Evolutionary conservation across 1,140 invertebrate genomes (phyloP).

Genomic region (Dolichoris vasculosae): DNA sequence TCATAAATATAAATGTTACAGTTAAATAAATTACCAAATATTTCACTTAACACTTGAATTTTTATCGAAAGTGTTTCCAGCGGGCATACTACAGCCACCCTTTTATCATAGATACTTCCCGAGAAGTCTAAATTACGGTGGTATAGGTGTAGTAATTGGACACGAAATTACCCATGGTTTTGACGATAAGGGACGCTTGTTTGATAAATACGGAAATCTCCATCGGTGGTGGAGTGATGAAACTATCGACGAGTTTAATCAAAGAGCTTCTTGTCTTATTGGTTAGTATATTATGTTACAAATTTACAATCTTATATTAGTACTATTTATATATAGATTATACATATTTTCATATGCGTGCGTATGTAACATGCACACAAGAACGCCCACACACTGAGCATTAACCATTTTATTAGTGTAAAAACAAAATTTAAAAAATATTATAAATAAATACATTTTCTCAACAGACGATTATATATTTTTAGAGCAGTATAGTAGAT

Average conservation of each 20-base stretch:
- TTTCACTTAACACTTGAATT: neutral
- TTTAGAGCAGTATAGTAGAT: slow-evolving; percentile 83
- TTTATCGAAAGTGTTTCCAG: slow-evolving; percentile 85
- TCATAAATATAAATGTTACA: neutral
- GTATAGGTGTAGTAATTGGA: slow-evolving; percentile 82
- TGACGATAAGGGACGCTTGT: slow-evolving; percentile 81
- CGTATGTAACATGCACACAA: no score
- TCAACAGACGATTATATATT: neutral
- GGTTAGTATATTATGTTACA: slow-evolving; percentile 67
- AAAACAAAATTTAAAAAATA: no score
- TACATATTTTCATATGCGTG: no score
- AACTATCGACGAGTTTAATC: slow-evolving; percentile 79
- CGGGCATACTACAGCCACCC: slow-evolving; percentile 92
- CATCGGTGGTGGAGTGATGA: slow-evolving; percentile 86
- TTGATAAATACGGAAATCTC: slow-evolving; percentile 82
- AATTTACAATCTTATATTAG: neutral
- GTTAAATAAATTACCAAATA: neutral
- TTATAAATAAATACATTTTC: no score
- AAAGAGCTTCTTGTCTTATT: slow-evolving; percentile 87
- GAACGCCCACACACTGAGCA: no score
- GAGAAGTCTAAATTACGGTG: slow-evolving; percentile 86
- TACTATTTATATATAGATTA: no score
- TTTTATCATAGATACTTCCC: slow-evolving; percentile 92
- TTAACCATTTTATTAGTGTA: no score
- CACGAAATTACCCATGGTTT: slow-evolving; percentile 84